These are phyloP conservation scores for Drepana falcataria DNA, from an alignment of 2,888 invertebrate species.

Conservation along the genomic window DNA sequence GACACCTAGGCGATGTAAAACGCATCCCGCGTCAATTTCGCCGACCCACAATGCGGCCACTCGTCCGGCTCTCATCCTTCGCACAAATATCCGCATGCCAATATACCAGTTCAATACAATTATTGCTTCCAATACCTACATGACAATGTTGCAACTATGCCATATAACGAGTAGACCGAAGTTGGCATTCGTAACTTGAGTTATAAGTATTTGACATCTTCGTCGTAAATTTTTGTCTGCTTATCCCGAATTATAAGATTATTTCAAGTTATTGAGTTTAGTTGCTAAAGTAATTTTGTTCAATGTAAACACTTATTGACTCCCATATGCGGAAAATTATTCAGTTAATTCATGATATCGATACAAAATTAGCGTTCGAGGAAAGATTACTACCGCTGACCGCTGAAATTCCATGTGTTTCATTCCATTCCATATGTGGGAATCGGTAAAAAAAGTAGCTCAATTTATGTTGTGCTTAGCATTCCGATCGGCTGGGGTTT, in stretches of 20 bases:
- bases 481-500: conserved; percentile 22
- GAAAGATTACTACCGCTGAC: background rate
- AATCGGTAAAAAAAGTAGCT: conserved; percentile 25
- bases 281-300: background rate
- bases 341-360: background rate
- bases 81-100: conserved; percentile 35
- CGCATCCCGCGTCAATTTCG: conserved; percentile 48
- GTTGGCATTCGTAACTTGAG: too few relatives aligned
- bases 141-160: background rate
- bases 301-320: background rate
- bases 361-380: background rate
- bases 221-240: too few relatives aligned
- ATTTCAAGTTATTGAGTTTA: too few relatives aligned
- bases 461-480: conserved; percentile 28
- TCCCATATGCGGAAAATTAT: background rate
- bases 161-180: too few relatives aligned
- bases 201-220: too few relatives aligned
- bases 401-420: background rate
- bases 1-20: conserved; percentile 32
- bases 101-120: conserved; percentile 2
- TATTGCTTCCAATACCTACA: background rate
- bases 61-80: conserved; percentile 41
- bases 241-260: too few relatives aligned
- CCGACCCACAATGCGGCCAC: conserved; percentile 46
- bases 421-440: too few relatives aligned